These are phyloP conservation scores for Apteryx mantelli DNA, from an alignment of 2,113 vertebrate species.

Conservation along the genomic window DNA sequence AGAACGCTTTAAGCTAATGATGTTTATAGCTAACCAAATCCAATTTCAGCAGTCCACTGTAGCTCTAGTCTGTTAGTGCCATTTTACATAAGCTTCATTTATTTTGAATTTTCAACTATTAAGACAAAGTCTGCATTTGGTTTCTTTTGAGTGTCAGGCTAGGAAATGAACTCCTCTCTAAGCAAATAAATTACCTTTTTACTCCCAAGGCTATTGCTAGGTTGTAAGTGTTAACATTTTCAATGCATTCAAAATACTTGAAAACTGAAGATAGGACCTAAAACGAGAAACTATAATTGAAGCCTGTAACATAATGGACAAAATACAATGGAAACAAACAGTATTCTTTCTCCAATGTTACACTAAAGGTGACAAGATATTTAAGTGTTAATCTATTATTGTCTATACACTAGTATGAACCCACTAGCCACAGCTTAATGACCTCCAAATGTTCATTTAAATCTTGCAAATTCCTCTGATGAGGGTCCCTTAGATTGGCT, in stretches of 20 bases:
- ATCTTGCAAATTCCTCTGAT: neutral
- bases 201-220: constrained; percentile 34
- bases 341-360: neutral
- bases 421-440: neutral
- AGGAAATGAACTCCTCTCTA: constrained; percentile 66
- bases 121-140: constrained; percentile 47
- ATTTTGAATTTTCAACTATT: constrained; percentile 65
- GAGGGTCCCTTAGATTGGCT: neutral
- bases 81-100: constrained; percentile 76
- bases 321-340: constrained; percentile 16
- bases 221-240: constrained; percentile 52
- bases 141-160: constrained; percentile 68
- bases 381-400: neutral
- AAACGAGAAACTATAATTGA: constrained; percentile 48
- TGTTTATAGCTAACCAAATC: constrained; percentile 75
- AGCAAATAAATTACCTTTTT: constrained; percentile 70
- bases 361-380: neutral
- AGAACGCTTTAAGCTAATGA: constrained; percentile 74
- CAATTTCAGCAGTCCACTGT: constrained; percentile 68
- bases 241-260: constrained; percentile 48
- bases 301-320: constrained; percentile 32
- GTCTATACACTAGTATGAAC: neutral
- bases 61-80: constrained; percentile 60
- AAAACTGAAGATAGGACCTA: constrained; percentile 19
- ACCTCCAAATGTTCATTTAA: neutral